Evolutionary conservation across 2,797 vertebrate species (phyloP), one percentile per base, ranked within the genome.

Genomic region (Lepilemur ruficaudatus): DNA sequence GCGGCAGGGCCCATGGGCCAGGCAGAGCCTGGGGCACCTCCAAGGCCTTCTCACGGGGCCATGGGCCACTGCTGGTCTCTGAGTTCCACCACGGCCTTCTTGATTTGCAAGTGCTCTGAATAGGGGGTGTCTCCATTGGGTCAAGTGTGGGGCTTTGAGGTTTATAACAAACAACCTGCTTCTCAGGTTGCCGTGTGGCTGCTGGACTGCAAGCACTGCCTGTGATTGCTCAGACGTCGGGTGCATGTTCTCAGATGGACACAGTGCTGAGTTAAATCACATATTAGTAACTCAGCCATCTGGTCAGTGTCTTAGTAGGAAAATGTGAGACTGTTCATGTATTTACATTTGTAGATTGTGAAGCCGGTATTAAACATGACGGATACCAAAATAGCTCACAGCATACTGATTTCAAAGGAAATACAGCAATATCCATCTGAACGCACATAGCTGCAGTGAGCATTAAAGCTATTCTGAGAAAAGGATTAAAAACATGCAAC

Each of bases 81-180:
- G 1, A 8, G 32, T 2, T 28, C 46, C 1, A 4, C 0, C 4
- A 1, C 0, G 0, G 11, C 17, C 43, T 10, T 13, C n/a, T 69
- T 57, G 15, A 83, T 55, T 57, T 65, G 22, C 1, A 25, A 82
- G 20, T 13, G 28, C 50, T 43, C 35, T 63, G n/a, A 52, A 18
- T 3, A 4, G 25, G 5, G 9, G 25, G 7, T 30, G 35, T 61
- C 76, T 63, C 32, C 22, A 0, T 5, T 2, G 18, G 50, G 57
- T 52, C 65, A 23, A 20, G 67, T 13, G 10, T 14, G 35, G 55
- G 70, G 57, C 57, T 87, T 91, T 83, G 90, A 81, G 50, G 30
- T 91, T 84, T 76, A 7, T 32, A 15, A 63, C 35, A 35, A 63
- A 63, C 57, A 5, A 15, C 61, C 38, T 10, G 20, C 10, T 4